Evolutionary conservation across 2,888 invertebrate genomes (phyloP), one percentile per base, ranked within the genome.

Genomic region (Acrobasis repandana): DNA sequence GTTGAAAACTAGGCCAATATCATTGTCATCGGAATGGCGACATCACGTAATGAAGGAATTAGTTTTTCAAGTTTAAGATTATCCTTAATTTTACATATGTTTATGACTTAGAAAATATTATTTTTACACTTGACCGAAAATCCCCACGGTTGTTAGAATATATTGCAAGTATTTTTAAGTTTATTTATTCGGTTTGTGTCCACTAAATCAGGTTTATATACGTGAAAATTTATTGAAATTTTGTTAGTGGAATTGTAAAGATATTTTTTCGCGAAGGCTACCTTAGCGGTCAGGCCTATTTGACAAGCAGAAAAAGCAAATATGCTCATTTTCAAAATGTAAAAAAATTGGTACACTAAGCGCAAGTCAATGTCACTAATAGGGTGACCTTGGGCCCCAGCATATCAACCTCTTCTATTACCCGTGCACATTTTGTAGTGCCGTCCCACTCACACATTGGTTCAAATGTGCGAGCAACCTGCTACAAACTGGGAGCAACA

Each of bases 41-140:
- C 54, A 38, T 38, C 16, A 54, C 20, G 36, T 38, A 43, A 8
- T 4, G 18, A 38, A 43, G 9, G 14, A 38, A 11, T 38, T 6
- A 20, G 43, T 20, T 18, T 50, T 50, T 50, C 50, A 50, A 50
- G 14, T 50, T 49, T 9, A n/a, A 33, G 54, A 43, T 54, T 54
- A 38, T 54, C 54, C 38, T 16, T 54, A 54, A 43, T 54, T 54
- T 54, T 54, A 54, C 54, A 54, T 38, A 15, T 38, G n/a, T n/a
- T n/a, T n/a, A 54, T 72, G 67, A 54, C 58, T n/a, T 43, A 60
- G 64, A 63, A 61, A 63, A 65, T 63, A 66, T 67, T 71, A 69
- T 71, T 75, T 73, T 72, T 77, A 74, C 70, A 73, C 65, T 67
- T 69, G 69, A 69, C 68, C 65, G 60, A 66, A 38, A 61, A 50